Evolutionary conservation across 2,888 invertebrate genomes (phyloP), one percentile per base, ranked within the genome.

Genomic region (Platycheirus albimanus): DNA sequence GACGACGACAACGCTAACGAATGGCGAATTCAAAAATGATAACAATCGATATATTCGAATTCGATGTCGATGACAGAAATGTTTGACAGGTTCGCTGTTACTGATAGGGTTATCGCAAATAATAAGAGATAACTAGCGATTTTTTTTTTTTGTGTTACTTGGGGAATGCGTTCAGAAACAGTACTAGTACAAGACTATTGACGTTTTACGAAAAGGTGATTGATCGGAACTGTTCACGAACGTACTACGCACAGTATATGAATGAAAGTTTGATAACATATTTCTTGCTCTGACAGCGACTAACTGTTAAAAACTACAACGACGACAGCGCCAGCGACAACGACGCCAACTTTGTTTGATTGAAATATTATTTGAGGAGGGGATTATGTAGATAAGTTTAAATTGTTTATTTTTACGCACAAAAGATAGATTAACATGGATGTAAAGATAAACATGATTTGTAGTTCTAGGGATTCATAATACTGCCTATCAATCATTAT

Each of bases 71-170:
- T 75, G 54, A 69, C 61, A 41, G 67, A 47, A 56, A 47, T 11
- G 8, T 49, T 49, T 56, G 38, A 70, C 76, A 76, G 70, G 76
- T 61, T 61, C 19, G n/a, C 10, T 56, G 20, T 10, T 36, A 19
- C 67, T 74, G 75, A 80, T 75, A 75, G 43, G 58, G 47, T 47
- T 70, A 80, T 75, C 69, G 43, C 33, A 4, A 54, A 28, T 17
- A 43, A 70, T 17, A 43, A 70, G 28, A 67, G 38, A 17, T 36
- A 33, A 45, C 58, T 28, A 38, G 19, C 13, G 20, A 4, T 28
- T 24, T 51, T 20, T 10, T 47, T 47, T 20, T 36, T 38, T 20
- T 41, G n/a, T n/a, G n/a, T n/a, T n/a, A n/a, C n/a, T n/a, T n/a
- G n/a, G n/a, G n/a, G 15, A 41, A 30, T 17, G 41, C 30, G 5